Conservation (phyloP, 2,113 vertebrate species). For the Acanthochromis polyacanthus region DNA sequence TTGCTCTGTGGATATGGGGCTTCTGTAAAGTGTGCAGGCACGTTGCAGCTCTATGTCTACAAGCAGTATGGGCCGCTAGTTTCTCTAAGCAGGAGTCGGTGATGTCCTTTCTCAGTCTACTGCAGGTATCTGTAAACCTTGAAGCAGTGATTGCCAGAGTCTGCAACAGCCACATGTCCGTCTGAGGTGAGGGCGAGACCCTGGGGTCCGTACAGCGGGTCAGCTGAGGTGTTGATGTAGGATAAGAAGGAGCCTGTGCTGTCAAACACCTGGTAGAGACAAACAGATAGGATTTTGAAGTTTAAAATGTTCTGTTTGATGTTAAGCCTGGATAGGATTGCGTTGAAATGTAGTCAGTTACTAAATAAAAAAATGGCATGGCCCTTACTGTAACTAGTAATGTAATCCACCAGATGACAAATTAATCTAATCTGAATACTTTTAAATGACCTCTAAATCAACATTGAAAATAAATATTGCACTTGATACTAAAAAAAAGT, state of each 20-base stretch:
- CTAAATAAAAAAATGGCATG: too few species aligned
- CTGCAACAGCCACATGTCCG: conserved; percentile 95
- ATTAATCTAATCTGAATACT: too few species aligned
- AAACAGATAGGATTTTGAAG: not conserved
- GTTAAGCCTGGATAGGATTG: too few species aligned
- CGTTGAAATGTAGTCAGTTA: too few species aligned
- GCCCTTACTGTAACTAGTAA: too few species aligned
- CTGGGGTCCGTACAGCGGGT: conserved; percentile 95
- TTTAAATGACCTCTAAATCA: too few species aligned
- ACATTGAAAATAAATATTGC: too few species aligned
- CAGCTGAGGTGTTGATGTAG: conserved; percentile 96
- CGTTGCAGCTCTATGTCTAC: conserved; percentile 36
- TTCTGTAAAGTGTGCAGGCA: conserved; percentile 17
- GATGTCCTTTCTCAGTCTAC: conserved; percentile 74
- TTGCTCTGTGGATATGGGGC: not conserved
- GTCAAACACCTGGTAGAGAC: conserved; percentile 92
- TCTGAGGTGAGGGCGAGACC: conserved; percentile 96
- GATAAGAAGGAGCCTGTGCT: conserved; percentile 95
- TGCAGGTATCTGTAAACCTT: conserved; percentile 98
- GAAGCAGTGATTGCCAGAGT: conserved; percentile 98
- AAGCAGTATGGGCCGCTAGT: conserved; percentile 1
- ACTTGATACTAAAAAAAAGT: too few species aligned
- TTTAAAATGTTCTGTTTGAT: not conserved
- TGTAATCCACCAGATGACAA: too few species aligned
- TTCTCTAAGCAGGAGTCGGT: not conserved